Base-by-base conservation (phyloP, 2,797 vertebrate species). In the Orientallactaga sibirica region DNA sequence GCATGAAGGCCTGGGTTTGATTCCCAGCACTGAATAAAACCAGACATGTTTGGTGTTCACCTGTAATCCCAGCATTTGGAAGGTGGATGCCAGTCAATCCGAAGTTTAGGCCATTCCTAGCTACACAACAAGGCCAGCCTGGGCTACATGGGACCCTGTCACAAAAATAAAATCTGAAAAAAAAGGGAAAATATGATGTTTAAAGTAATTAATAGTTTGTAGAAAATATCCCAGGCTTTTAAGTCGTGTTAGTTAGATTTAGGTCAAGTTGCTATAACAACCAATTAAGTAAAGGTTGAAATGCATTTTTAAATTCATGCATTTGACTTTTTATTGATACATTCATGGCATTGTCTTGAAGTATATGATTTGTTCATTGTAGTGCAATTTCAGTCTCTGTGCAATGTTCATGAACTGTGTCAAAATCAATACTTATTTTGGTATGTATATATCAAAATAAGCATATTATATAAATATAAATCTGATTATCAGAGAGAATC, bases 201-300 rank as follows among this genome's bases (percentile, higher is more conserved):
- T 66, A 66, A 90, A 87, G 41, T 37, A 74, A 67, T 62, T 82
- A n/a, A 64, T 48, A 75, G 18, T 29, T 80, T 48, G 27, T 67
- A 71, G 9, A 73, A 95, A 90, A 79, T 84, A 90, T 61, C 0
- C 4, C 20, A 79, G n/a, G 3, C 20, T 73, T 16, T 66, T 90
- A 89, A 20, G 2, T 48, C 19, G 20, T 68, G 5, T 82, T 79
- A 33, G 6, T 76, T 93, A 86, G 18, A 62, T 62, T 84, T 81
- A 62, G 87, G 55, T 41, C 48, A 88, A 91, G 81, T 33, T 86
- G n/a, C 29, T 80, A 16, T 66, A 83, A 24, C 11, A 52, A 62
- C 48, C 25, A 81, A 20, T 37, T 84, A 71, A 9, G 64, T 92
- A 41, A 92, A 93, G 9, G 19, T 74, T 27, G 48, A 94, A 82